Evolutionary conservation across 2,888 invertebrate genomes (phyloP).

Genomic region (Apodemia mormo): DNA sequence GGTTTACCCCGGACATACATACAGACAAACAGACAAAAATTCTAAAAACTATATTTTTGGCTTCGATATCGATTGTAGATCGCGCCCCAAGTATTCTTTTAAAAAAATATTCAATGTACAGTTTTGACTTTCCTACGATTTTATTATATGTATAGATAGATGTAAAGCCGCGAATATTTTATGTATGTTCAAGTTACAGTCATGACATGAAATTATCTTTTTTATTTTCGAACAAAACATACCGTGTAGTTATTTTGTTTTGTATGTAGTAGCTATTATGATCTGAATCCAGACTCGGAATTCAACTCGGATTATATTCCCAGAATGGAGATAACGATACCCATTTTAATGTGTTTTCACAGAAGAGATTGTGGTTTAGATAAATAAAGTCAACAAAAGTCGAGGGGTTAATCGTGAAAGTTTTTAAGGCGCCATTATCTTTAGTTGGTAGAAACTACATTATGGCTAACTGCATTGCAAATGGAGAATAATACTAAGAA

Average conservation of each 20-base stretch:
- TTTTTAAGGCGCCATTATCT: conserved; percentile 41
- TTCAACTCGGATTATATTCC: conserved; percentile 42
- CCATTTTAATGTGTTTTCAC: conserved; percentile 61
- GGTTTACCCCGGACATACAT: no score
- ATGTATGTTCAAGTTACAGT: no score
- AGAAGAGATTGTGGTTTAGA: conserved; percentile 72
- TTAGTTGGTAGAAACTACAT: conserved; percentile 19
- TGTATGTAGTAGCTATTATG: conserved; percentile 43
- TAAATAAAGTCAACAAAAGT: conserved; percentile 48
- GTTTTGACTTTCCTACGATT: no score
- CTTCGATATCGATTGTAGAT: no score
- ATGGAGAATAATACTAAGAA: conserved; percentile 15
- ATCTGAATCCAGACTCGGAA: not conserved
- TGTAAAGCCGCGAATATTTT: no score
- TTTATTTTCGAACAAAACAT: not conserved
- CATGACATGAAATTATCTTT: not conserved
- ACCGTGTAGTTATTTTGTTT: conserved; percentile 35
- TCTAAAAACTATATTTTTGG: no score
- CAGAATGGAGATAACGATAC: conserved; percentile 60
- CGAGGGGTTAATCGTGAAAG: conserved; percentile 53
- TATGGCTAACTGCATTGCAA: conserved; percentile 27
- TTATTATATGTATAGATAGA: no score
- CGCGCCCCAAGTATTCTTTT: no score
- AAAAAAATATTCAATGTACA: no score
- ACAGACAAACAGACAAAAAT: no score